Evolutionary conservation across 2,888 invertebrate species (phyloP).

Genomic region (Zhuqinia jingwanae): DNA sequence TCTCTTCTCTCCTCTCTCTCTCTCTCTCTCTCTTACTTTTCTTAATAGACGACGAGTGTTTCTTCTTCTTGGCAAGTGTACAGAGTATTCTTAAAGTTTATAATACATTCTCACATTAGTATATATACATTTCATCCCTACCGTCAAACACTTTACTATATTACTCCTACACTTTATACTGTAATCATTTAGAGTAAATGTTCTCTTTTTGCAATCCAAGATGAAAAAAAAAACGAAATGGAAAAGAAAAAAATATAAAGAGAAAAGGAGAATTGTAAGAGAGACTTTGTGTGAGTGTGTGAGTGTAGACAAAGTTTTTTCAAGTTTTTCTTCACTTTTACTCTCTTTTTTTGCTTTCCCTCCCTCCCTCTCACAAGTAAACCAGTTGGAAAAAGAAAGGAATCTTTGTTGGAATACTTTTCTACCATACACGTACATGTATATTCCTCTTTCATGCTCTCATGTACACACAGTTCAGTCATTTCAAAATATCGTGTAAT

Average conservation of each 20-base stretch:
- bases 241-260: constrained; percentile 27
- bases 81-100: constrained; percentile 52
- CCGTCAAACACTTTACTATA: no score
- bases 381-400: constrained; percentile 54
- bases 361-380: constrained; percentile 15
- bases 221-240: constrained; percentile 53
- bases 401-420: constrained; percentile 51
- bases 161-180: no score
- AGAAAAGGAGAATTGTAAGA: constrained; percentile 15
- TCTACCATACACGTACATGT: constrained; percentile 46
- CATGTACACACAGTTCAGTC: constrained; percentile 10
- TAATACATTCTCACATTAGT: constrained; percentile 20
- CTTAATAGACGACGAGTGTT: constrained; percentile 62
- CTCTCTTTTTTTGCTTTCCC: not conserved
- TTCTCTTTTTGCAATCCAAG: constrained; percentile 49
- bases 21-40: no score
- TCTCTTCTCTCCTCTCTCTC: constrained; percentile 43
- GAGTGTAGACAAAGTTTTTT: constrained; percentile 60
- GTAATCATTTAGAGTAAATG: constrained; percentile 50
- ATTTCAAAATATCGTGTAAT: constrained; percentile 46
- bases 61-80: constrained; percentile 60
- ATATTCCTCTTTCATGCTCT: constrained; percentile 19
- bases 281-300: not conserved
- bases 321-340: constrained; percentile 50
- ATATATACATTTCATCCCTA: no score